Evolutionary conservation across 2,888 invertebrate species (phyloP).

Genomic region (Allolobophora icterica): DNA sequence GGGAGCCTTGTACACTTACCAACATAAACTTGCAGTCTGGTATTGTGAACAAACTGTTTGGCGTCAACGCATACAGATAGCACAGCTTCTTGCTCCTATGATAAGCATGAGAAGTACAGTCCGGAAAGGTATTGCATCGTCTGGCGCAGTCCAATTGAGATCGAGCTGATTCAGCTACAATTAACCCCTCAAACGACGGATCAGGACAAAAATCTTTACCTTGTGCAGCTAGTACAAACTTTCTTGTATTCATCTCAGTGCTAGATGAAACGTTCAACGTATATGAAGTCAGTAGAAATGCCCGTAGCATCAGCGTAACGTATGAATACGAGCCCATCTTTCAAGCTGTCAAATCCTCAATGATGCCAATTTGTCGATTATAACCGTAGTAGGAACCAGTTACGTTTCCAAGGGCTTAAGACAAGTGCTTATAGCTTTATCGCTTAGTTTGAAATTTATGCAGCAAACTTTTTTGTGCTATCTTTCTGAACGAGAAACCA

Average conservation of each 20-base stretch:
- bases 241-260: background rate
- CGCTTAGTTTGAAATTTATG: background rate
- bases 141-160: background rate
- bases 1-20: too few relatives aligned
- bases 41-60: background rate
- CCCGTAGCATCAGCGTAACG: background rate
- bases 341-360: background rate
- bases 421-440: too few relatives aligned
- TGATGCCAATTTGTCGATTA: background rate
- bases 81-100: background rate
- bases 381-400: background rate
- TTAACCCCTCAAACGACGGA: background rate
- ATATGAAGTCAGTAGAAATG: background rate
- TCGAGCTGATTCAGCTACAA: background rate
- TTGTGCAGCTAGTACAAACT: background rate
- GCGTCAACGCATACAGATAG: background rate
- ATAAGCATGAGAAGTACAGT: background rate
- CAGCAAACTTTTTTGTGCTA: background rate
- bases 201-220: background rate
- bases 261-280: background rate
- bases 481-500: background rate
- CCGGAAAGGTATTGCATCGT: background rate
- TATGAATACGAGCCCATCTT: background rate
- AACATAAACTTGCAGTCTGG: background rate
- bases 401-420: too few relatives aligned